Conservation (phyloP, 2,113 vertebrate genomes). For the Lota lota region DNA sequence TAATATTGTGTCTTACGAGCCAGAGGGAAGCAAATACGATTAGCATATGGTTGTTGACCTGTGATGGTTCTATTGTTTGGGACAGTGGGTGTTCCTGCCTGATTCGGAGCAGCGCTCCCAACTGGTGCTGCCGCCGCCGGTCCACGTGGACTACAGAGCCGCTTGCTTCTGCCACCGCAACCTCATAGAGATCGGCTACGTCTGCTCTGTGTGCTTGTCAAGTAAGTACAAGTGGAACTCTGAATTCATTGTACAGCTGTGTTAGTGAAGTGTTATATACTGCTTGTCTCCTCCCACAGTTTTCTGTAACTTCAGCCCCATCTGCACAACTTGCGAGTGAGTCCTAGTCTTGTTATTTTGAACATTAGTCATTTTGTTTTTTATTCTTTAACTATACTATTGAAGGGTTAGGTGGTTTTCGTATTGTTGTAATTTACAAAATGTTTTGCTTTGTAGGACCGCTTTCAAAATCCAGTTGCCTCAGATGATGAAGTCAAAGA, state of each 20-base stretch:
- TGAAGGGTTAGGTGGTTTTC: not conserved
- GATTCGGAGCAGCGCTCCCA: constrained; percentile 90
- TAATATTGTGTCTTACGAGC: not conserved
- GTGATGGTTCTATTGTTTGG: constrained; percentile 14
- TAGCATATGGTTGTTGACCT: not conserved
- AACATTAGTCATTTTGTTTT: not conserved
- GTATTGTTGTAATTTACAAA: not conserved
- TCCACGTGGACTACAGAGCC: constrained; percentile 94
- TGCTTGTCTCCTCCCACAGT: constrained; percentile 70
- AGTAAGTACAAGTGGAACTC: constrained; percentile 73
- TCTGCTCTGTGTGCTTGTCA: constrained; percentile 95
- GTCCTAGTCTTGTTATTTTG: constrained; percentile 51
- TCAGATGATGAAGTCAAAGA: constrained; percentile 93
- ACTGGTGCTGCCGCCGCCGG: constrained; percentile 85
- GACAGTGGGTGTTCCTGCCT: constrained; percentile 94
- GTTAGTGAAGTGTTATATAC: not conserved
- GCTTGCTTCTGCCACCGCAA: constrained; percentile 97
- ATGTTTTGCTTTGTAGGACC: constrained; percentile 75
- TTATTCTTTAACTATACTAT: not conserved
- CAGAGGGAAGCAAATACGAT: not conserved
- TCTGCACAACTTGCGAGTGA: constrained; percentile 99
- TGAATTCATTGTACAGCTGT: not conserved
- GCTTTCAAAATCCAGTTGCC: constrained; percentile 96
- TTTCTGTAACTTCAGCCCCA: constrained; percentile 98
- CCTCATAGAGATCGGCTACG: constrained; percentile 97